Evolutionary conservation across 2,888 invertebrate genomes (phyloP).

Genomic region (Tetragnatha montana): DNA sequence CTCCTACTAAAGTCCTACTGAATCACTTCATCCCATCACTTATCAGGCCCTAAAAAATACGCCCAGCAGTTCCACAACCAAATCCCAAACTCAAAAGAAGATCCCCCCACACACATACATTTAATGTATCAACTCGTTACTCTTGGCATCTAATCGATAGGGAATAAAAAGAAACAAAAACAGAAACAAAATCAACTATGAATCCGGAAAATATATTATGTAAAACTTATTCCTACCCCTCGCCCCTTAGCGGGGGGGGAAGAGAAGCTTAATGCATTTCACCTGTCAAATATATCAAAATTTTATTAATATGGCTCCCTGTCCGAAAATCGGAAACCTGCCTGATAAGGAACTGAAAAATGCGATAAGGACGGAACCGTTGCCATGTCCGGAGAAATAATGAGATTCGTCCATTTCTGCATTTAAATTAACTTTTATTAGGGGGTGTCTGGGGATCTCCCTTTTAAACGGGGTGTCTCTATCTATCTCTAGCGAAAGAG

Average conservation of each 20-base stretch:
- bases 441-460: slow-evolving; percentile 21
- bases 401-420: slow-evolving; percentile 61
- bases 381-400: slow-evolving; percentile 43
- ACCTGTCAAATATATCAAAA: slow-evolving; percentile 68
- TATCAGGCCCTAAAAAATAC: background rate
- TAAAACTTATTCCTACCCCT: slow-evolving; percentile 56
- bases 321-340: slow-evolving; percentile 58
- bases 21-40: background rate
- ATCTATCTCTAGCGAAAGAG: slow-evolving; percentile 1
- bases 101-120: background rate
- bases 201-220: slow-evolving; percentile 64
- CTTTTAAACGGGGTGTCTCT: background rate
- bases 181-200: slow-evolving; percentile 57
- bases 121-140: slow-evolving; percentile 46
- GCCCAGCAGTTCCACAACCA: background rate
- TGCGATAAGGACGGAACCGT: slow-evolving; percentile 42
- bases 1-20: too few species aligned
- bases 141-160: slow-evolving; percentile 56
- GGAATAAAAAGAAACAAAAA: slow-evolving; percentile 32
- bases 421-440: slow-evolving; percentile 70
- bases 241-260: background rate
- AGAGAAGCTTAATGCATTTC: slow-evolving; percentile 57
- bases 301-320: slow-evolving; percentile 65
- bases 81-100: background rate
- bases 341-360: slow-evolving; percentile 63